Base-by-base conservation (phyloP, 2,888 invertebrate species). In the Lasioglossum vierecki region DNA sequence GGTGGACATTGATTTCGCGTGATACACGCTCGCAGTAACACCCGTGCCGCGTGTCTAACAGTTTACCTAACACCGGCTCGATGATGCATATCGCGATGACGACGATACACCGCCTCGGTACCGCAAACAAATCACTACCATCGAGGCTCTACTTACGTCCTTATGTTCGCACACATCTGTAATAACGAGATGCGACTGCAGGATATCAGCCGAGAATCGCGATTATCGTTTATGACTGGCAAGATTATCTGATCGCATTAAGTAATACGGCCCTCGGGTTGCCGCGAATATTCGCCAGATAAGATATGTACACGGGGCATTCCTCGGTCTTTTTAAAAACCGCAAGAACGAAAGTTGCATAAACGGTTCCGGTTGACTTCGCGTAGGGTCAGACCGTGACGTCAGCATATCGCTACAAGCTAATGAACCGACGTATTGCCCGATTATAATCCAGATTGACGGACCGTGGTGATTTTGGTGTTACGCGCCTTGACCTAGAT, bases 61-160 rank as follows among this genome's bases (percentile, higher is more conserved):
- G 77, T 85, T 84, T 84, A 44, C 84, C 76, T 57, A 80, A 79
- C 77, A 46, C 71, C 53, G 22, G 35, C 78, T 18, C 44, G 66
- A 79, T 73, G 84, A 84, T 84, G 35, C 57, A 79, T 76, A 84
- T 79, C 76, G 57, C 57, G 39, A 66, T 26, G 72, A 83, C 53
- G 57, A 83, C 84, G 76, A 85, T 80, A 63, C 72, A 80, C 71
- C 80, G 30, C 49, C 49, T 22, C 18, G 68, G 26, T 49, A 60
- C 72, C 76, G 86, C 86, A 73, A 82, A 87, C 87, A 81, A 83
- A 87, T 86, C 79, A 77, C 80, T 57, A 57, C 30, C 70, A 18
- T 41, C 11, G n/a, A 39, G 46, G 68, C 60, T 79, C 76, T 41
- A 66, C 74, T 73, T 74, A 57, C 44, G 9, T 46, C n/a, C 75